Percentiles rank a stretch among this genome's conserved stretches.
phyloP scores from a whole-genome alignment of 2,113 vertebrate genomes.

The Panthera uncia region DNA sequence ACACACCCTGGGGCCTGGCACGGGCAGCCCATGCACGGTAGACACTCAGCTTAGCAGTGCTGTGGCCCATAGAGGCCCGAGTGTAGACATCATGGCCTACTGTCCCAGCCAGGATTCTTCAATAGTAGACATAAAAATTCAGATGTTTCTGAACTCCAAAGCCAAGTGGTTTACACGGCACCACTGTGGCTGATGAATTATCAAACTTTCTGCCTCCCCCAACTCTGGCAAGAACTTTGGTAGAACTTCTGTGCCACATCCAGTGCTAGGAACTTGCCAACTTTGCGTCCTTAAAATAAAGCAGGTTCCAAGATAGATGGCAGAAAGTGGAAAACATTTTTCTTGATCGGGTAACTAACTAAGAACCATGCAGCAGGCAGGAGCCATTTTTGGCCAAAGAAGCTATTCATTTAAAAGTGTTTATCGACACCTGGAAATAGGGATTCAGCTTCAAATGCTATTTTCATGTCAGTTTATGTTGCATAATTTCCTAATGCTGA shows the following conservation, averaged over 20 bases:
- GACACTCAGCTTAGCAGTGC: neutral
- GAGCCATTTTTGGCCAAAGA: conserved; percentile 34
- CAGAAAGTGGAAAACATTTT: conserved; percentile 15
- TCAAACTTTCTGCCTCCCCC: neutral
- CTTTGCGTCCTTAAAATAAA: conserved; percentile 54
- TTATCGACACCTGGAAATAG: conserved; percentile 47
- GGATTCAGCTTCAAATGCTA: neutral
- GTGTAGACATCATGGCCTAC: neutral
- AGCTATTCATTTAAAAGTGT: conserved; percentile 54
- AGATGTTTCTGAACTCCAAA: neutral
- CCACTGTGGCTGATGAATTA: neutral
- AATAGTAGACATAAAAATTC: neutral
- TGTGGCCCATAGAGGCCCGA: neutral
- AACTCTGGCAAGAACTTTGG: neutral
- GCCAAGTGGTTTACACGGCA: neutral
- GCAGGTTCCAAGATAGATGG: neutral
- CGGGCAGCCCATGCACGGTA: no score
- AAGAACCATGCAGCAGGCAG: conserved; percentile 7
- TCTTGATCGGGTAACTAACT: conserved; percentile 36
- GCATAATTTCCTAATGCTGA: conserved; percentile 23
- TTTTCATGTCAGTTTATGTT: neutral
- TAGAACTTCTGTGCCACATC: conserved; percentile 10
- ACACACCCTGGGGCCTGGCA: neutral
- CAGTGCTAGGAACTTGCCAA: conserved; percentile 17
- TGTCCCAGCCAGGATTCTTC: neutral